Evolutionary conservation across 1,140 invertebrate species (phyloP), one percentile per base, ranked within the genome.

Genomic region (Microplitis demolitor): DNA sequence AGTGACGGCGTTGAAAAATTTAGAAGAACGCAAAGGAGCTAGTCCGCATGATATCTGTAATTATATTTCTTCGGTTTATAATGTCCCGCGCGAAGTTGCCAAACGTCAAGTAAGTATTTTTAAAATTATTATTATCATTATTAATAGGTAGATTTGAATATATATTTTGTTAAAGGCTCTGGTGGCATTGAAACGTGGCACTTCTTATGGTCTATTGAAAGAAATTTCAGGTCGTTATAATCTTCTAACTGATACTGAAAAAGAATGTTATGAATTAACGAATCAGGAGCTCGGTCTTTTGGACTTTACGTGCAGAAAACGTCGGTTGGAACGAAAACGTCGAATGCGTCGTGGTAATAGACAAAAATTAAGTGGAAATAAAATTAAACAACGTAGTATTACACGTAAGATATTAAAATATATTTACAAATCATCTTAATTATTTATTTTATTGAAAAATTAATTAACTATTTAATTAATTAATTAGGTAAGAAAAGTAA

Each of bases 1-100:
- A 6, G 58, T 83, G 4, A 61, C 77, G 4, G 77, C 80, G 1
- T 81, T 83, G 5, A 82, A 76, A 45, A 78, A 79, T n/a, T 69
- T 83, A 35, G 69, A 76, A 2, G 72, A 82, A 37, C 9, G 63
- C 11, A 77, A 72, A 63, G 81, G 81, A 3, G 80, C 78, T 3
- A 81, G 76, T 3, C 75, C 77, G 3, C 60, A 39, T 9, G 80
- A 81, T 51, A 83, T 82, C 24, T 63, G 79, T 37, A 74, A 74
- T 61, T 83, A 82, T 35, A 69, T 83, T 4, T 71, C 79, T 0
- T 74, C 72, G 0, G 45, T 76, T n/a, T 74, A 78, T 5, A 45
- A 80, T 6, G 24, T 80, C 0, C 37, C 77, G 5, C 4, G 11
- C 9, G 37, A 66, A 51, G 37, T 58, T 1, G 78, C 76, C 11